A percentile compares a stretch with the other conserved stretches of the same genome.
phyloP scores from a whole-genome alignment of 2,113 vertebrate species.

The Bombycilla garrulus region DNA sequence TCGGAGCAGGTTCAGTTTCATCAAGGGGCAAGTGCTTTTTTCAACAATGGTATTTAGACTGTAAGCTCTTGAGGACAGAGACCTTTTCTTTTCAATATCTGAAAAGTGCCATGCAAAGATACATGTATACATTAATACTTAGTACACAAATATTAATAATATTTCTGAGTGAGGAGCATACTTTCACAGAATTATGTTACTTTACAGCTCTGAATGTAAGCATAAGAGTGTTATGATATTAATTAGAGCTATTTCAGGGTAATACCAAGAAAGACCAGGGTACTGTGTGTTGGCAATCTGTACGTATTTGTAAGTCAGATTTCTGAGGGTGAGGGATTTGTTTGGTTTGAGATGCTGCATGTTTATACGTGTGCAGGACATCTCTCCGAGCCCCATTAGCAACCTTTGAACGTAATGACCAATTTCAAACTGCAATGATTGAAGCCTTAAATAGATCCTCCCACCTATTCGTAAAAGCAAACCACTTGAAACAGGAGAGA shows the following conservation, averaged over 20 bases:
- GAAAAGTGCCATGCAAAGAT: slow-evolving; percentile 45
- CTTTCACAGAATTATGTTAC: not conserved
- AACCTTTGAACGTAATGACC: not conserved
- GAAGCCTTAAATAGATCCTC: not conserved
- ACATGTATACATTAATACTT: slow-evolving; percentile 38
- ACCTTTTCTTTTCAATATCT: slow-evolving; percentile 63
- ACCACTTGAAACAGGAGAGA: not conserved
- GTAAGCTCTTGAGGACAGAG: slow-evolving; percentile 49
- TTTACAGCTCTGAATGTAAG: not conserved
- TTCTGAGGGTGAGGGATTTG: not conserved
- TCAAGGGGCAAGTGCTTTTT: not conserved
- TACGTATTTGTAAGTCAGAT: not conserved
- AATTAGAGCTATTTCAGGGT: not conserved
- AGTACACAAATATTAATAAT: slow-evolving; percentile 52
- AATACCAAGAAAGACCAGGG: not conserved
- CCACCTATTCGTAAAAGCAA: not conserved
- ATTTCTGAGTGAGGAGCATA: not conserved
- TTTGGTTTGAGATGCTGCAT: not conserved
- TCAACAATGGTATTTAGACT: slow-evolving; percentile 49
- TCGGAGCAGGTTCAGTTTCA: not conserved
- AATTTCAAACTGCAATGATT: not conserved
- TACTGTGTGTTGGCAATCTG: not conserved
- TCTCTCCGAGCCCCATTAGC: not conserved
- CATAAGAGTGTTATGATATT: not conserved
- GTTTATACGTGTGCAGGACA: not conserved